A percentile compares a stretch with the other conserved stretches of the same genome.
These are phyloP conservation scores for Diorhabda sublineata DNA, from an alignment of 1,140 invertebrate genomes.

Conservation along the genomic window DNA sequence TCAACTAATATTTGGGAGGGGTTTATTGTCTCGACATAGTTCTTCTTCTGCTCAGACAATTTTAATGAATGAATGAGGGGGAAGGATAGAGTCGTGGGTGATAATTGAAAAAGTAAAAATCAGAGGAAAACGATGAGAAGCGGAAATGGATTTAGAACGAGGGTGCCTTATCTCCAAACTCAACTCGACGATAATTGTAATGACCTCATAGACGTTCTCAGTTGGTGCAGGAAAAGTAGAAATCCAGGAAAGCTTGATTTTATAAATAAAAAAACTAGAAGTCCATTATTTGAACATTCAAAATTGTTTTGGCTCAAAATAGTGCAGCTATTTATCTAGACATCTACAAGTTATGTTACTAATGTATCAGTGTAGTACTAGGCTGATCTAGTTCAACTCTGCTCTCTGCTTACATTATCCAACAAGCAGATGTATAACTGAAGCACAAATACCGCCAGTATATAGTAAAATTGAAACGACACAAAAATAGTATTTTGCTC, in stretches of 20 bases:
- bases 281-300: not conserved
- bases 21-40: too few relatives aligned
- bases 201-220: constrained; percentile 2
- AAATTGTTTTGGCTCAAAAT: not conserved
- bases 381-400: not conserved
- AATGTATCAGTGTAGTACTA: not conserved
- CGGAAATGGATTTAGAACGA: constrained; percentile 14
- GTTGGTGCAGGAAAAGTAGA: not conserved
- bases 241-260: not conserved
- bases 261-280: not conserved
- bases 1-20: too few relatives aligned
- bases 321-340: too few relatives aligned
- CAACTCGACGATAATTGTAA: constrained; percentile 12
- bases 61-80: not conserved
- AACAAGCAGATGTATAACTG: too few relatives aligned
- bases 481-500: not conserved
- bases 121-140: constrained; percentile 5
- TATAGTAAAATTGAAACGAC: not conserved
- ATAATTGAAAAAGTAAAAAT: constrained; percentile 14
- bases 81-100: not conserved
- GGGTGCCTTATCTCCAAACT: constrained; percentile 14
- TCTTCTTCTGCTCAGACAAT: not conserved
- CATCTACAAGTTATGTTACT: not conserved
- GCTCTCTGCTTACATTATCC: too few relatives aligned
- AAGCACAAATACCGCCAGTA: not conserved